Conservation (phyloP, 2,797 vertebrate species). For the Vespertilio murinus region DNA sequence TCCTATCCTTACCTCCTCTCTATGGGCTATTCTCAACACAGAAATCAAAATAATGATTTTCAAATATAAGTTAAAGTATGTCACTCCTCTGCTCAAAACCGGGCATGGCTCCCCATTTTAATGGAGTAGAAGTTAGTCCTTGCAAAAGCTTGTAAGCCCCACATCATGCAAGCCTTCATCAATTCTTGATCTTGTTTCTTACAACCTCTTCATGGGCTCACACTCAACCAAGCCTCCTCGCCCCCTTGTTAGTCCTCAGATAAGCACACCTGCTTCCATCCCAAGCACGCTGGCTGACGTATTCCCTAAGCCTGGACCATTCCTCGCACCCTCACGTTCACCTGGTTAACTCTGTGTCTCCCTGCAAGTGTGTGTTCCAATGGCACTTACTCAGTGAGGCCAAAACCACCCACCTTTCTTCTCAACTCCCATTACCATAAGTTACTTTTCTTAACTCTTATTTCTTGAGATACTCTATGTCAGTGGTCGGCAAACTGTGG, state of each 20-base stretch:
- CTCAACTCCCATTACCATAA: not conserved
- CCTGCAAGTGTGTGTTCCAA: not conserved
- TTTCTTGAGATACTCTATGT: not conserved
- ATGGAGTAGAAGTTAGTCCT: not conserved
- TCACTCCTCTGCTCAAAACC: not conserved
- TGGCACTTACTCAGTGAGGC: not conserved
- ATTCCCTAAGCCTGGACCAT: not conserved
- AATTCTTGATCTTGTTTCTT: not conserved
- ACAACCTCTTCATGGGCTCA: not conserved
- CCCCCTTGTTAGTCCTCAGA: not conserved
- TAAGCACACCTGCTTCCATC: not conserved
- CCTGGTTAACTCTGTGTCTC: not conserved
- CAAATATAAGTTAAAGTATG: conserved; percentile 1
- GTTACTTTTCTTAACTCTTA: not conserved
- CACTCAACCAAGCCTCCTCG: not conserved
- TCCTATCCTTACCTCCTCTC: not conserved
- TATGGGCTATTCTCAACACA: not conserved
- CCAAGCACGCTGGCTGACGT: not conserved
- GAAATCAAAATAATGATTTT: not conserved
- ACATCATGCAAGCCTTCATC: not conserved
- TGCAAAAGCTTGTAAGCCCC: not conserved
- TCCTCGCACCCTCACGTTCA: not conserved
- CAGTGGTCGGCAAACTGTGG: too few species aligned
- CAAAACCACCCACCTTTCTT: not conserved
- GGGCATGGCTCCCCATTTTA: not conserved